phyloP scores from a whole-genome alignment of 2,113 vertebrate species.

The Nyctibius bracteatus region DNA sequence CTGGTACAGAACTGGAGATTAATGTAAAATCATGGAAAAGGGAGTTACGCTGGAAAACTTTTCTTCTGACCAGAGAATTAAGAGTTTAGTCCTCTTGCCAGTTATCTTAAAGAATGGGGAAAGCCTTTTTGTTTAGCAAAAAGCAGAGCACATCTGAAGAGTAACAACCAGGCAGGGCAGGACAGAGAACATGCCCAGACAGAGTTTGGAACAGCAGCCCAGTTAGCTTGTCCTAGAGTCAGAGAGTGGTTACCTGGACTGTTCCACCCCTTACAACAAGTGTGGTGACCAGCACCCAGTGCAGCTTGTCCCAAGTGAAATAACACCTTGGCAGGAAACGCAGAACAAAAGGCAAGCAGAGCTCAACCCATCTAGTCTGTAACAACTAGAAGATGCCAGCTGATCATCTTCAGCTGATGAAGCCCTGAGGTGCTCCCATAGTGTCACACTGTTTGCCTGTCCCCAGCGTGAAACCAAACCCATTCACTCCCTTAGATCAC shows the following conservation, averaged over 20 bases:
- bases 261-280: not conserved
- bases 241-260: not conserved
- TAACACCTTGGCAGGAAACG: not conserved
- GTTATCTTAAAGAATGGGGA: not conserved
- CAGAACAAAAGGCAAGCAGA: not conserved
- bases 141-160: not conserved
- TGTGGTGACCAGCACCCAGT: accelerated
- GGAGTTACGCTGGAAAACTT: not conserved
- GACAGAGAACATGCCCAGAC: not conserved
- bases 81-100: not conserved
- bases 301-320: not conserved
- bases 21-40: not conserved
- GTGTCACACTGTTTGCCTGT: not conserved
- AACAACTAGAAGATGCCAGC: not conserved
- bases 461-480: not conserved
- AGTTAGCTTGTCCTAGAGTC: not conserved
- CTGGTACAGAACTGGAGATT: not conserved
- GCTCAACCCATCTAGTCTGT: not conserved
- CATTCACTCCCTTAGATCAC: not conserved
- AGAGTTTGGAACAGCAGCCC: not conserved
- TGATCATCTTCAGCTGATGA: too few species aligned
- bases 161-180: not conserved
- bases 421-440: not conserved
- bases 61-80: not conserved
- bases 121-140: not conserved